Evolutionary conservation across 2,113 vertebrate species (phyloP).

Genomic region (Centropus unirufus): DNA sequence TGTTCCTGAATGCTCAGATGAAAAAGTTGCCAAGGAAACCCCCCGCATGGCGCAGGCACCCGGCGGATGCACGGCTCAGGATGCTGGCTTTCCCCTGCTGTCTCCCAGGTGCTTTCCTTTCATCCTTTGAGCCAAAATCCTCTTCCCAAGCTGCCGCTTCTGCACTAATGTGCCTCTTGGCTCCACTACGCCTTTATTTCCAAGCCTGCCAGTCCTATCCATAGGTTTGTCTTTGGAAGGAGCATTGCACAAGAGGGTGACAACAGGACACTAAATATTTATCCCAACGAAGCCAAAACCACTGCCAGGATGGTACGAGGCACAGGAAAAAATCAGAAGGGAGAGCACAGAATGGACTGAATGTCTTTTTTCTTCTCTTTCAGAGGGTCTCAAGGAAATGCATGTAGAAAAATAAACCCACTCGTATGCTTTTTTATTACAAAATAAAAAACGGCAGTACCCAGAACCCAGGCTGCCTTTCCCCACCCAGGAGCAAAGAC

Average conservation of each 20-base stretch:
- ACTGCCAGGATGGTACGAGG: background rate
- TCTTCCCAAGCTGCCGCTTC: background rate
- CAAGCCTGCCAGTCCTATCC: fast-evolving
- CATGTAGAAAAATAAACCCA: background rate
- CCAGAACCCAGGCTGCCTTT: background rate
- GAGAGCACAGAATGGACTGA: background rate
- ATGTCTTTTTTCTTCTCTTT: background rate
- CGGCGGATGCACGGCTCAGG: fast-evolving
- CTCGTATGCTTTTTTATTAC: background rate
- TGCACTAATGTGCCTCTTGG: background rate
- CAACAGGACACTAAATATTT: fast-evolving
- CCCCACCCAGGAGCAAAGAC: background rate
- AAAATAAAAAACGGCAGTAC: background rate
- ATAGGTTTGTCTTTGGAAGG: background rate
- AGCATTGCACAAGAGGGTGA: background rate
- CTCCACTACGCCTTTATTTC: too few relatives aligned
- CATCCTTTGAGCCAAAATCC: background rate
- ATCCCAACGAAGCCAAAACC: background rate
- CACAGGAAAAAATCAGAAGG: background rate
- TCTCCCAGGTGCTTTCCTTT: background rate
- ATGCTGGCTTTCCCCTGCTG: background rate
- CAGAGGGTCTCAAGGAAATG: background rate
- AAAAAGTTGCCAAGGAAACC: background rate
- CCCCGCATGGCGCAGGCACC: fast-evolving
- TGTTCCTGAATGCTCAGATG: background rate